phyloP scores from a whole-genome alignment of 2,888 invertebrate species.

The Patella ulyssiponensis region DNA sequence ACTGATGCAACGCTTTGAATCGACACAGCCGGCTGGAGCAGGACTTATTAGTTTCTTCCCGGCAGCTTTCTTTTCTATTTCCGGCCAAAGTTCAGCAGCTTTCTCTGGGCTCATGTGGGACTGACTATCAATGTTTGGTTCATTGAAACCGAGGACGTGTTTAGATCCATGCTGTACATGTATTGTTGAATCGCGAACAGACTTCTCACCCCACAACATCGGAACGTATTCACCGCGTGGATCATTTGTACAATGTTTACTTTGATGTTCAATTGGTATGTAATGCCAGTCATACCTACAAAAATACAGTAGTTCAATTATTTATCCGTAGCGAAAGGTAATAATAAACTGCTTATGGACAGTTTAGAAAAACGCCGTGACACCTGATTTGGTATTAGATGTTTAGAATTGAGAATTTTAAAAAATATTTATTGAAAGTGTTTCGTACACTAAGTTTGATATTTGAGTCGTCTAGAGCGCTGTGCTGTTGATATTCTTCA shows the following conservation, averaged over 20 bases:
- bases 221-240: conserved; percentile 38
- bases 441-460: too few species aligned
- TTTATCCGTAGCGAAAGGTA: too few species aligned
- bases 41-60: conserved; percentile 46
- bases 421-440: too few species aligned
- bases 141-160: conserved; percentile 48
- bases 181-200: neutral
- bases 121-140: conserved; percentile 47
- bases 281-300: too few species aligned
- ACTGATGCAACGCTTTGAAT: conserved; percentile 29
- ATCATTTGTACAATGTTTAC: neutral
- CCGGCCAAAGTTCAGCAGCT: conserved; percentile 46
- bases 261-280: too few species aligned
- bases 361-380: too few species aligned
- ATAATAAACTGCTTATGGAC: too few species aligned
- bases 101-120: conserved; percentile 43
- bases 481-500: too few species aligned
- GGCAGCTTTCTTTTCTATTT: conserved; percentile 36
- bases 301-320: too few species aligned
- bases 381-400: too few species aligned
- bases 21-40: conserved; percentile 39
- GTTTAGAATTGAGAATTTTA: too few species aligned
- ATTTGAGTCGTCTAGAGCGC: too few species aligned
- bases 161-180: conserved; percentile 30
- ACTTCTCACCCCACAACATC: conserved; percentile 45